Evolutionary conservation across 2,888 invertebrate genomes (phyloP).

Genomic region (Linyphia triangularis): DNA sequence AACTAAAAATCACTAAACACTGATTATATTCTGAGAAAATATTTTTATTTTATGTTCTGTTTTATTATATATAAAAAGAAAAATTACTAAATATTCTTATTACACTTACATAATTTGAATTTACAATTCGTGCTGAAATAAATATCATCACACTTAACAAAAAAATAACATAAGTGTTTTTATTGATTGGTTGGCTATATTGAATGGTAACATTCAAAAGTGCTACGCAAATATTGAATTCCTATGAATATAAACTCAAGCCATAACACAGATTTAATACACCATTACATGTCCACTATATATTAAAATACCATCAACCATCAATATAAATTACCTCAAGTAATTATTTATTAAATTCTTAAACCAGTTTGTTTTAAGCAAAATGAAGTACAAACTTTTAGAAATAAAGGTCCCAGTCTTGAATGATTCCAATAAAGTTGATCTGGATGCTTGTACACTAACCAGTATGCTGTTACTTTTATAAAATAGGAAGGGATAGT

Average conservation of each 20-base stretch:
- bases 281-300: too few species aligned
- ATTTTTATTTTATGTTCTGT: not conserved
- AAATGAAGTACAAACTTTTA: constrained; percentile 35
- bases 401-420: constrained; percentile 24
- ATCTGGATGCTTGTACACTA: constrained; percentile 40
- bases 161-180: too few species aligned
- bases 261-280: too few species aligned
- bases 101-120: too few species aligned
- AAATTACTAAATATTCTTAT: too few species aligned
- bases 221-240: too few species aligned
- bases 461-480: constrained; percentile 51
- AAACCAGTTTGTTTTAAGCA: not conserved
- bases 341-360: not conserved
- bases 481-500: constrained; percentile 54
- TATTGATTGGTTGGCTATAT: too few species aligned
- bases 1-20: not conserved
- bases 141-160: too few species aligned
- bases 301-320: not conserved
- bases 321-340: not conserved
- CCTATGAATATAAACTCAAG: too few species aligned
- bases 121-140: too few species aligned
- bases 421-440: constrained; percentile 7
- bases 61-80: not conserved
- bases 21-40: not conserved
- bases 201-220: too few species aligned